Conservation (phyloP, 2,888 invertebrate genomes). For the Agrotis exclamationis region DNA sequence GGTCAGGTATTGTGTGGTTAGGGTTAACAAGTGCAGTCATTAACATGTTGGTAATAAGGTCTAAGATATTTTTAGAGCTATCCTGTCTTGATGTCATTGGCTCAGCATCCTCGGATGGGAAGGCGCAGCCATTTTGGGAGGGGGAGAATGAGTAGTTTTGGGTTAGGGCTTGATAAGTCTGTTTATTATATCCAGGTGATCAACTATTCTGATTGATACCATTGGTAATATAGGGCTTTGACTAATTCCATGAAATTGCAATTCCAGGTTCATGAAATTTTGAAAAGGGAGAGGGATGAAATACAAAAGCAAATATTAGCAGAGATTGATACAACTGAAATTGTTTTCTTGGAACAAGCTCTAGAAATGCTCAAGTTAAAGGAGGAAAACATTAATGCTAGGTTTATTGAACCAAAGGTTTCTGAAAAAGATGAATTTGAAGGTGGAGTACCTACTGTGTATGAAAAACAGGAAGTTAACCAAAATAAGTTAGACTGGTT, state of each 20-base stretch:
- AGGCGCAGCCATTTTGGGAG: no score
- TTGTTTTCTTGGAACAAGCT: conserved; percentile 96
- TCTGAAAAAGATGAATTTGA: conserved; percentile 64
- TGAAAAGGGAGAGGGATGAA: conserved; percentile 94
- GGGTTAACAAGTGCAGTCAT: no score
- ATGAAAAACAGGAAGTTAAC: conserved; percentile 80
- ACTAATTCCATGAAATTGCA: neutral
- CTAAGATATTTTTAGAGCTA: no score
- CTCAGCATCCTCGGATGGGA: no score
- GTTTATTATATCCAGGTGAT: no score
- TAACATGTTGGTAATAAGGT: no score
- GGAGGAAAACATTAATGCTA: conserved; percentile 78
- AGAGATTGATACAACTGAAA: conserved; percentile 95
- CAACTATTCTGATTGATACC: neutral
- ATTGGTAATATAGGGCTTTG: neutral
- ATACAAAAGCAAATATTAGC: conserved; percentile 92
- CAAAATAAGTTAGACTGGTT: conserved; percentile 86
- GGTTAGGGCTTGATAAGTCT: no score
- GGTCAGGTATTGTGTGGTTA: no score
- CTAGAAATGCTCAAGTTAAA: conserved; percentile 92
- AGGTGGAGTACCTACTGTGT: conserved; percentile 73
- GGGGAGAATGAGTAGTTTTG: no score
- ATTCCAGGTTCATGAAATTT: conserved; percentile 92
- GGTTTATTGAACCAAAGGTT: conserved; percentile 68
- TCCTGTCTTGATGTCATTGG: no score